Evolutionary conservation across 2,888 invertebrate genomes (phyloP).

Genomic region (Ennomos fuscantarius): DNA sequence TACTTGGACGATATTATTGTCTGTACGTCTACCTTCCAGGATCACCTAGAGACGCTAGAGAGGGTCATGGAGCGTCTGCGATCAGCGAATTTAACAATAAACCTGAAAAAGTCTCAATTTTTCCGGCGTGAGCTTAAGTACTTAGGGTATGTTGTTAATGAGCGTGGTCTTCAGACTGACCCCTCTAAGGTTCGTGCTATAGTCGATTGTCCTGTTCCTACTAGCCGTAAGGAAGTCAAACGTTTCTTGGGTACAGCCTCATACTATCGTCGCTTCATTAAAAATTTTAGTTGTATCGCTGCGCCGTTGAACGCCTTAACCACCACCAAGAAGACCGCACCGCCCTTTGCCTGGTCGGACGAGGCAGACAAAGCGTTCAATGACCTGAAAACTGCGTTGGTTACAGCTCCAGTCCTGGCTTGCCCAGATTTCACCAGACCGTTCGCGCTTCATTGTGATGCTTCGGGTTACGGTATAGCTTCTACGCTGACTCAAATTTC

Average conservation of each 20-base stretch:
- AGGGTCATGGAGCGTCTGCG: neutral
- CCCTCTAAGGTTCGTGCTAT: neutral
- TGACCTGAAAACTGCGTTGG: slow-evolving; percentile 1
- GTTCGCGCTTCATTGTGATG: too few relatives aligned
- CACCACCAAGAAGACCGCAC: neutral
- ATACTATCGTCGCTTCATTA: slow-evolving; percentile 6
- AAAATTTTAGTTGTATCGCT: slow-evolving; percentile 3
- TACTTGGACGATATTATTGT: too few relatives aligned
- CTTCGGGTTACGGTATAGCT: too few relatives aligned
- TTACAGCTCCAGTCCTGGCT: neutral
- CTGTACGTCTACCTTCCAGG: neutral
- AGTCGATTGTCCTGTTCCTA: neutral
- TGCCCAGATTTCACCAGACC: too few relatives aligned
- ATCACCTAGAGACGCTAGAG: neutral
- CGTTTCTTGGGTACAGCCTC: too few relatives aligned
- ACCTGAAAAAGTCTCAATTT: neutral
- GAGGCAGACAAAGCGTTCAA: neutral
- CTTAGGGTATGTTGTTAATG: slow-evolving; percentile 3
- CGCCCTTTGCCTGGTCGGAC: too few relatives aligned
- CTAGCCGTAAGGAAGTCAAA: too few relatives aligned
- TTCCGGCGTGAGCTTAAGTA: neutral
- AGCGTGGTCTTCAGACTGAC: neutral
- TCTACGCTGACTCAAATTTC: too few relatives aligned
- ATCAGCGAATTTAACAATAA: slow-evolving; percentile 1
- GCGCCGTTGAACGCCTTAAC: slow-evolving; percentile 6